These are phyloP conservation scores for Sesamia nonagrioides DNA, from an alignment of 1,140 invertebrate genomes.

Conservation along the genomic window DNA sequence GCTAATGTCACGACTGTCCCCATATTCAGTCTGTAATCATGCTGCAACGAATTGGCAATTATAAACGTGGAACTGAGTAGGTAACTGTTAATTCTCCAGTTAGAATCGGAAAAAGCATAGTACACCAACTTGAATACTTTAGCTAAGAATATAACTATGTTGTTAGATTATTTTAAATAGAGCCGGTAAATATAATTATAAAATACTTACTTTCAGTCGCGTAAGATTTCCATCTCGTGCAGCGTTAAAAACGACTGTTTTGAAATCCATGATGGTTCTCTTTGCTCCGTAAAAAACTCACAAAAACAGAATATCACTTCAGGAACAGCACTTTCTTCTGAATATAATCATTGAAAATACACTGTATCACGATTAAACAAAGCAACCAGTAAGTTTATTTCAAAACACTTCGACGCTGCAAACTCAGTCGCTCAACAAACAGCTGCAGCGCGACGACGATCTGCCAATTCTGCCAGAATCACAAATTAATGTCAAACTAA, in stretches of 20 bases:
- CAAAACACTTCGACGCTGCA: slow-evolving; percentile 84
- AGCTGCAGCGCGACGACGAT: slow-evolving; percentile 74
- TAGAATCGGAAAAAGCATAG: slow-evolving; percentile 19
- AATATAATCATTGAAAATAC: slow-evolving; percentile 82
- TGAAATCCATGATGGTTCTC: slow-evolving; percentile 86
- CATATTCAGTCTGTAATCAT: not conserved
- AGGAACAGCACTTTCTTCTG: slow-evolving; percentile 81
- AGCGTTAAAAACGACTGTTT: slow-evolving; percentile 85
- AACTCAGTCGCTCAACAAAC: slow-evolving; percentile 67
- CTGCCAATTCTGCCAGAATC: slow-evolving; percentile 63
- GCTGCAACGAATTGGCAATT: not conserved
- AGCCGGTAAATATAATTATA: slow-evolving; percentile 29
- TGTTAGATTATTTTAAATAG: not conserved
- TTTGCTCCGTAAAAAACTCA: slow-evolving; percentile 72
- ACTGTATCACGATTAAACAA: slow-evolving; percentile 73
- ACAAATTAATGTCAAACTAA: slow-evolving; percentile 13
- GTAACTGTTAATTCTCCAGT: slow-evolving; percentile 53
- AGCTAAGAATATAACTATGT: not conserved
- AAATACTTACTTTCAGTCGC: slow-evolving; percentile 82
- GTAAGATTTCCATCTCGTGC: slow-evolving; percentile 83
- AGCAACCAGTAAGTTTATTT: slow-evolving; percentile 79
- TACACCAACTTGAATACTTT: not conserved
- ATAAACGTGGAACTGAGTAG: slow-evolving; percentile 34
- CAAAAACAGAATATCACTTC: slow-evolving; percentile 76
- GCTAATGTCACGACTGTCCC: not conserved